Percentiles rank a stretch among this genome's conserved stretches.
Conservation (phyloP, 1,140 invertebrate genomes). For the Heliconius eleuchia region DNA sequence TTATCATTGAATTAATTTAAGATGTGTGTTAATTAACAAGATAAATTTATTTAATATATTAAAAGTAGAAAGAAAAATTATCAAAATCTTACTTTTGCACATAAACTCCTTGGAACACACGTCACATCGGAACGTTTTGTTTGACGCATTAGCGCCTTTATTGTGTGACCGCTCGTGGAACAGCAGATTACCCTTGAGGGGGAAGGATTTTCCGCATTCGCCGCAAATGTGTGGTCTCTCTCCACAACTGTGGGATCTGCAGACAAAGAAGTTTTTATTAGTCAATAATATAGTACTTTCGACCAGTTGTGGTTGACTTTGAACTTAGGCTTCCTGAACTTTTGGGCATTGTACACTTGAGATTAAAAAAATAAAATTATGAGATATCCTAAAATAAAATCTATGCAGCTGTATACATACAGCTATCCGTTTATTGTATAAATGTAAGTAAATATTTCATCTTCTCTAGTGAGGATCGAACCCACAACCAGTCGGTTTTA, state of each 20-base stretch:
- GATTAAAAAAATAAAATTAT: no score
- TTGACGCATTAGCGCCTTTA: conserved; percentile 87
- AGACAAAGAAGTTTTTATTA: background rate
- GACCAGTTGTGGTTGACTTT: no score
- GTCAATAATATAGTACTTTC: background rate
- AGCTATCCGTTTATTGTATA: no score
- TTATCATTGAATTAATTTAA: no score
- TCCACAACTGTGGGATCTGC: conserved; percentile 90
- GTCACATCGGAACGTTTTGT: conserved; percentile 95
- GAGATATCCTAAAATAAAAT: no score
- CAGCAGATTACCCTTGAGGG: conserved; percentile 93
- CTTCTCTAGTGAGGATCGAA: no score
- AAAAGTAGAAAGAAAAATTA: background rate
- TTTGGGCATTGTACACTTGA: no score
- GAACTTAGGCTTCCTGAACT: no score
- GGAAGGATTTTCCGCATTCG: conserved; percentile 93
- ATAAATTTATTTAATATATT: background rate
- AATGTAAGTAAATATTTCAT: no score
- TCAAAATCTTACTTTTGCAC: conserved; percentile 88
- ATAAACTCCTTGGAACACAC: conserved; percentile 98
- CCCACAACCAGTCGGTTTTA: no score
- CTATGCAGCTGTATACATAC: no score
- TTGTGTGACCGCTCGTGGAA: conserved; percentile 98
- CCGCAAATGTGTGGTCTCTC: conserved; percentile 91
- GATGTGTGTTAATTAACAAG: background rate